Evolutionary conservation across 2,888 invertebrate genomes (phyloP), one percentile per base, ranked within the genome.

Genomic region (Elegia similella): DNA sequence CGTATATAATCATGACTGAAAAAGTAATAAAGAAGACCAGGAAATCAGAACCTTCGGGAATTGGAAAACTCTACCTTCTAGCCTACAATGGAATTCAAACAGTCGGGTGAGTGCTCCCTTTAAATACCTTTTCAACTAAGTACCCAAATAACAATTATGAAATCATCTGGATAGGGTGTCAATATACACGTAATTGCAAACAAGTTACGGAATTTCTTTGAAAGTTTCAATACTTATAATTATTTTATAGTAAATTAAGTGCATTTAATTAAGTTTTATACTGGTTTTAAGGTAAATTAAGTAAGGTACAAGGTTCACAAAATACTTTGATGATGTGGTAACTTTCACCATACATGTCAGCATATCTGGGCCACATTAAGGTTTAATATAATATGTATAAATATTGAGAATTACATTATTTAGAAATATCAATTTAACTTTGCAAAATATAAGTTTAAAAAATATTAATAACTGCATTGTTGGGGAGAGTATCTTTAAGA

Each of bases 31-130:
- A 72, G 59, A 86, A 80, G 64, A 56, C 61, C 6, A 86, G 70
- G 70, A 75, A 59, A 64, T 91, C 92, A 66, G 93, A 92, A 77
- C 90, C 90, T 54, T 88, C 93, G 34, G 68, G 80, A 56, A 59
- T 93, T 65, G 91, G 92, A 17, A 94, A 94, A 82, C 70, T 91
- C 0, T 96, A 96, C 80, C 91, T 96, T 54, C 83, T 95, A 64
- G 81, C 88, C 0, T 96, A 96, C 75, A 97, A 97, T 85, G 84
- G 93, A 16, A 76, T 93, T n/a, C 95, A 96, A 86, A 94, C 95
- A 59, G 68, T 93, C 52, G 97, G 96, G 95, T 95, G 89, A 93
- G 93, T 85, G 59, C 23, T 50, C 38, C 8, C 47, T 29, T n/a
- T n/a, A 17, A 46, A 52, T 32, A 8, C 23, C 23, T 23, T 23